phyloP scores from a whole-genome alignment of 53 echinoderm and acorn worm species.

The Apostichopus leukothele region DNA sequence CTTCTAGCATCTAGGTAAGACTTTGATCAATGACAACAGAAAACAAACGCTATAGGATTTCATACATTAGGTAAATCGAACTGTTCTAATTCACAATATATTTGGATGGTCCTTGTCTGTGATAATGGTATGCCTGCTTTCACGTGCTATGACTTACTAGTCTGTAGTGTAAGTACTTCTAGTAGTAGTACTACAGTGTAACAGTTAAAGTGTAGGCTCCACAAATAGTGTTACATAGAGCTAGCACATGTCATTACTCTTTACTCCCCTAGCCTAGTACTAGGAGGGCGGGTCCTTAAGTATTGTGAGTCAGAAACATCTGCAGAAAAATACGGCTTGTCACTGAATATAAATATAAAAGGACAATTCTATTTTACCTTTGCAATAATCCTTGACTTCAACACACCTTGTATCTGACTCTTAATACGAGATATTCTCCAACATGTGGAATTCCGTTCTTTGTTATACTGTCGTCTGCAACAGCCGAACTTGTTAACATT shows the following conservation, averaged over 20 bases:
- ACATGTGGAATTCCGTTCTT: conserved; percentile 5
- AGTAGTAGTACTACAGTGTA: background rate
- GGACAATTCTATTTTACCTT: background rate
- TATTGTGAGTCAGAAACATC: background rate
- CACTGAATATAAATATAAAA: background rate
- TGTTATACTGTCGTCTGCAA: conserved; percentile 20
- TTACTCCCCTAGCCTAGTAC: background rate
- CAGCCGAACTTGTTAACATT: background rate
- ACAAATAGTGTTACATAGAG: background rate
- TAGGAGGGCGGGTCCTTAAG: background rate
- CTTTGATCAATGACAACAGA: too few species aligned
- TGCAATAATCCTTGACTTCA: too few species aligned
- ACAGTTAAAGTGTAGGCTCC: background rate
- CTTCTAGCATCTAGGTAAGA: too few species aligned
- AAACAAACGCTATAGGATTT: too few species aligned
- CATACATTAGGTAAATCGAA: too few species aligned
- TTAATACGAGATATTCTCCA: too few species aligned
- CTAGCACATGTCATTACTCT: background rate
- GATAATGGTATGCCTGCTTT: background rate
- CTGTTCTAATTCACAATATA: background rate
- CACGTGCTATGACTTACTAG: too few species aligned
- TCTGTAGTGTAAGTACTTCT: background rate
- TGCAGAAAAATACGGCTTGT: background rate
- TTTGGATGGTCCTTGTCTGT: background rate
- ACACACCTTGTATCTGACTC: too few species aligned